phyloP scores from a whole-genome alignment of 2,797 vertebrate species.

The Avahi laniger region DNA sequence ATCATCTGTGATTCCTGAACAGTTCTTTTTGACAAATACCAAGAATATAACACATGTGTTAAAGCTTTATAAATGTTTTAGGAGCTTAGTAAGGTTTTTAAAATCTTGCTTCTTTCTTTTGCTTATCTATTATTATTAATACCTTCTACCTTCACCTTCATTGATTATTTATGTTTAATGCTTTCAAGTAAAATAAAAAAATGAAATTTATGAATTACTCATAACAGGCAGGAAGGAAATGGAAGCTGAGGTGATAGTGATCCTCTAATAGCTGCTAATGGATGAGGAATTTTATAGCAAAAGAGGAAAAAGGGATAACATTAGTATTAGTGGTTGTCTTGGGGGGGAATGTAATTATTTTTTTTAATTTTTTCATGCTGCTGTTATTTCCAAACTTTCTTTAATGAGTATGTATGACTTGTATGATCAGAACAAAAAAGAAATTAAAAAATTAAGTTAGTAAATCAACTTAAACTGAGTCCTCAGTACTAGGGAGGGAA shows the following conservation, averaged over 20 bases:
- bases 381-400: background rate
- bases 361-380: background rate
- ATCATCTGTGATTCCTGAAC: background rate
- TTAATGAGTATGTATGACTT: background rate
- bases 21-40: background rate
- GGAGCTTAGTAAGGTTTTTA: background rate
- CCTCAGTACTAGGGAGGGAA: background rate
- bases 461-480: background rate
- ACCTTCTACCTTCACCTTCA: background rate
- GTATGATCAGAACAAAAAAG: background rate
- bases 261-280: background rate
- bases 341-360: background rate
- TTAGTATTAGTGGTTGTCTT: background rate
- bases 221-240: background rate
- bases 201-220: background rate
- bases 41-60: background rate
- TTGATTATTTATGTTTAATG: background rate
- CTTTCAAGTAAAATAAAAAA: constrained; percentile 43
- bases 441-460: background rate
- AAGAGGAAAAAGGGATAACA: background rate
- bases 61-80: background rate
- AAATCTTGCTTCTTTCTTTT: background rate
- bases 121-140: background rate
- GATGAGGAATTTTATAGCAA: background rate
- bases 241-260: background rate